These are phyloP conservation scores for Eristalis intricaria DNA, from an alignment of 2,888 invertebrate genomes.

Conservation along the genomic window DNA sequence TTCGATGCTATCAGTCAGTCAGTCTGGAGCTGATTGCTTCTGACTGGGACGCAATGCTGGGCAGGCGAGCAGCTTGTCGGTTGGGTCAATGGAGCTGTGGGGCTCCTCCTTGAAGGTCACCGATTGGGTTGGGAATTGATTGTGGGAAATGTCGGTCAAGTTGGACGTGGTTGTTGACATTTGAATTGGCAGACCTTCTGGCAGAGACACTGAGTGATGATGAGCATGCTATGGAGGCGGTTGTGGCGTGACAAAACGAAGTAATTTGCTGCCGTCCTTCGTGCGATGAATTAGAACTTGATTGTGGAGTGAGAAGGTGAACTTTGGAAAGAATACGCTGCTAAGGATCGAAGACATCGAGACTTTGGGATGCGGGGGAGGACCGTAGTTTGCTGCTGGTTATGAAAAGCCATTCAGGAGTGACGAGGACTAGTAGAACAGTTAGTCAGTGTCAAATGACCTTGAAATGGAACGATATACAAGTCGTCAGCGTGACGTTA, in stretches of 20 bases:
- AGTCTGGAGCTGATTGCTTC: neutral
- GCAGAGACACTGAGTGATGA: neutral
- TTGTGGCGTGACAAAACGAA: neutral
- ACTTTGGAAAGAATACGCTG: neutral
- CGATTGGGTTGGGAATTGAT: neutral
- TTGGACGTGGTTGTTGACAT: neutral
- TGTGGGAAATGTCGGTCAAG: neutral
- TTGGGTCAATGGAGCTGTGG: neutral
- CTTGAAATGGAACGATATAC: too few species aligned
- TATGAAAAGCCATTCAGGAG: neutral
- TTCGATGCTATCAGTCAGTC: slow-evolving; percentile 17
- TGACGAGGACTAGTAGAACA: too few species aligned
- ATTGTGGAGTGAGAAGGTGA: neutral
- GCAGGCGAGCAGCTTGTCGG: too few species aligned
- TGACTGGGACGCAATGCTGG: neutral
- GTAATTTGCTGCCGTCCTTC: neutral
- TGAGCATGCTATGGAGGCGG: neutral
- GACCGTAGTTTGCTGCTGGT: neutral
- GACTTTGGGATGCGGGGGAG: neutral
- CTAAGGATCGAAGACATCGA: neutral
- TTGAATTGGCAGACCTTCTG: neutral
- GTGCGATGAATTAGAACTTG: neutral
- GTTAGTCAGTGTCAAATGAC: too few species aligned
- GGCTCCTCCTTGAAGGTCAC: neutral
- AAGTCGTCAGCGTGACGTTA: too few species aligned